Evolutionary conservation across 2,797 vertebrate genomes (phyloP).

Genomic region (Emys orbicularis): DNA sequence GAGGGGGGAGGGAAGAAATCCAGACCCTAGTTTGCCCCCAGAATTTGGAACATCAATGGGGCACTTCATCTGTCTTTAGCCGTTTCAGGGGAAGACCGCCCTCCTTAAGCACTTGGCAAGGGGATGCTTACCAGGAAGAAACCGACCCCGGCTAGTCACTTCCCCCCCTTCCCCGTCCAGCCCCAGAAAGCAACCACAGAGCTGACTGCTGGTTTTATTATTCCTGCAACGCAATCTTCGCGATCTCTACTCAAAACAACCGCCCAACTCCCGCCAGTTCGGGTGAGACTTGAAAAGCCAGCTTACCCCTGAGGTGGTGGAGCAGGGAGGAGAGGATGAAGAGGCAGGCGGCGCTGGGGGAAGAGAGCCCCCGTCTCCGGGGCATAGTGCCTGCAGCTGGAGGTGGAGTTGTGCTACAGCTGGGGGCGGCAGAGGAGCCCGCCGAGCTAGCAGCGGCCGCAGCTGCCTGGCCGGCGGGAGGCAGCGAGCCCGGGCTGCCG

Average conservation of each 20-base stretch:
- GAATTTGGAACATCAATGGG: not conserved
- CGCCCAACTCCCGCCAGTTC: too few relatives aligned
- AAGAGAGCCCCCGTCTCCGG: conserved; percentile 34
- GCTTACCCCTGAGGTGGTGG: not conserved
- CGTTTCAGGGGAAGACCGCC: not conserved
- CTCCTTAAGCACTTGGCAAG: not conserved
- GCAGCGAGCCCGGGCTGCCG: not conserved
- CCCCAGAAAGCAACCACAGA: too few relatives aligned
- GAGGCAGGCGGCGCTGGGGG: conserved; percentile 16
- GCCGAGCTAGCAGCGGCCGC: not conserved
- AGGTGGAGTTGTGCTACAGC: too few relatives aligned
- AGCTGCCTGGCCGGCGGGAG: not conserved
- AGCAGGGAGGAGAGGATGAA: not conserved
- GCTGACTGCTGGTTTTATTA: accelerated
- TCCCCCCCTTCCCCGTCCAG: not conserved
- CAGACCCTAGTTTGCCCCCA: not conserved
- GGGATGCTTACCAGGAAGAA: not conserved
- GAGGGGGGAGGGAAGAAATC: not conserved
- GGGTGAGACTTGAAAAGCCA: too few relatives aligned
- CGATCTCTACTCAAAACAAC: too few relatives aligned
- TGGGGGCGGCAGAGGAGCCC: not conserved
- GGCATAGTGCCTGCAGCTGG: conserved; percentile 22
- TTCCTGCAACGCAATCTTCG: accelerated
- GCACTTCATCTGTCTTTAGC: not conserved
- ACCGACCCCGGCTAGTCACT: too few relatives aligned